Base-by-base conservation (phyloP, 2,797 vertebrate species). In the Galaxias olidus region DNA sequence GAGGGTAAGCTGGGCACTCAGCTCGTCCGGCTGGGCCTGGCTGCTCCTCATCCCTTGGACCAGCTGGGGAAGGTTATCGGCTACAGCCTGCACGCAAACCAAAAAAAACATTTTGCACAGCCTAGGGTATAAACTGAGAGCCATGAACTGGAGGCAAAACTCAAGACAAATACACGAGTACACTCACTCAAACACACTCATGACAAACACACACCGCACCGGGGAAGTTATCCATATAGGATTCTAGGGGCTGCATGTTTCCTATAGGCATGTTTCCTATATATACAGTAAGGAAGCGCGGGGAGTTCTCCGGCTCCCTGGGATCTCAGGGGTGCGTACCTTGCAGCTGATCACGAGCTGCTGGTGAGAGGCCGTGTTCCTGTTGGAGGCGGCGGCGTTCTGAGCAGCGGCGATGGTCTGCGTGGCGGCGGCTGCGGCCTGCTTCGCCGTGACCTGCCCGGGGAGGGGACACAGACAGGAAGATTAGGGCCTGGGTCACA, bases 261-360 rank as follows among this genome's bases (percentile, higher is more conserved):
- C 45, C 12, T 30, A 59, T 30, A 30, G 6, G 30, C 30, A 30
- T 6, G 30, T n/a, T n/a, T n/a, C n/a, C n/a, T n/a, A n/a, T n/a
- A 30, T 6, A 30, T 30, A 30, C 30, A 30, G 30, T 6, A 30
- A 30, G 30, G 30, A 6, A 6, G 30, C 3, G 30, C 3, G 30
- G 30, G 30, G 30, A 6, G 30, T 30, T 20, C 10, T 10, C 19
- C 10, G n/a, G n/a, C n/a, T n/a, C n/a, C n/a, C n/a, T n/a, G n/a
- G 10, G 20, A 10, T 15, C 41, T 1, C 54, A 70, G 42, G 44
- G n/a, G n/a, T n/a, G 49, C 49, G 17, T 92, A 96, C 98, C 96
- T 99, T 99, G 85, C 98, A 99, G 91, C 97, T 98, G 88, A 98
- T 95, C 42, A 99, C 97, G 47, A 99, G 93, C 59, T 98, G 97